Base-by-base conservation (phyloP, 1,140 invertebrate genomes). In the Manduca sexta region DNA sequence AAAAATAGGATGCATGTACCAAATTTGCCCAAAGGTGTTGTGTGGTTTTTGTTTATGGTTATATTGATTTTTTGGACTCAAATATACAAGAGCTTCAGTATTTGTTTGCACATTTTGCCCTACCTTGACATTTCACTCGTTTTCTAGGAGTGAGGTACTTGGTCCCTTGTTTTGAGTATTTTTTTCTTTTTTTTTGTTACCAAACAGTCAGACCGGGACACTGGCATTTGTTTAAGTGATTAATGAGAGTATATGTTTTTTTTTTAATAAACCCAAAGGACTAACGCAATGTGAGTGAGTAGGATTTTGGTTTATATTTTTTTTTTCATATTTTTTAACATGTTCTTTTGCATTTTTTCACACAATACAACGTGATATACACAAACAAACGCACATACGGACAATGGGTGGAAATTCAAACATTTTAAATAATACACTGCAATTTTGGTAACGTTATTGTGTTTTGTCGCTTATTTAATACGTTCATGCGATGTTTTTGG, bases 111-210 rank as follows among this genome's bases (percentile, higher is more conserved):
- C 67, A 64, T 41, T 60, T 52, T 61, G 38, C 72, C 81, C 81
- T 84, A 81, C 81, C 78, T 83, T 78, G 77, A 83, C 78, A 81
- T 83, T 83, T 81, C 74, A 68, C 78, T 82, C 65, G 60, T 49
- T 48, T 56, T 63, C 49, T 69, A 69, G 68, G 68, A 74, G 55
- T 66, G 60, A 84, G 77, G 72, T 80, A 80, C 64, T 71, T 72
- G 60, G 62, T 68, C 63, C 45, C 67, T 57, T 69, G 54, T 54
- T 68, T 47, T 53, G 56, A 52, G 51, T 58, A 63, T 26, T 26
- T 26, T 2, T 1, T 26, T 26, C 61, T 63, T 66, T 60, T 35
- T 35, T 29, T 58, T 10, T 49, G 38, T 56, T 31, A 17, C 31
- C 41, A 45, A 55, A 63, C 49, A 52, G 74, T 77, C 76, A 80